Evolutionary conservation across 2,888 invertebrate genomes (phyloP), one percentile per base, ranked within the genome.

Genomic region (Alviniconcha strummeri): DNA sequence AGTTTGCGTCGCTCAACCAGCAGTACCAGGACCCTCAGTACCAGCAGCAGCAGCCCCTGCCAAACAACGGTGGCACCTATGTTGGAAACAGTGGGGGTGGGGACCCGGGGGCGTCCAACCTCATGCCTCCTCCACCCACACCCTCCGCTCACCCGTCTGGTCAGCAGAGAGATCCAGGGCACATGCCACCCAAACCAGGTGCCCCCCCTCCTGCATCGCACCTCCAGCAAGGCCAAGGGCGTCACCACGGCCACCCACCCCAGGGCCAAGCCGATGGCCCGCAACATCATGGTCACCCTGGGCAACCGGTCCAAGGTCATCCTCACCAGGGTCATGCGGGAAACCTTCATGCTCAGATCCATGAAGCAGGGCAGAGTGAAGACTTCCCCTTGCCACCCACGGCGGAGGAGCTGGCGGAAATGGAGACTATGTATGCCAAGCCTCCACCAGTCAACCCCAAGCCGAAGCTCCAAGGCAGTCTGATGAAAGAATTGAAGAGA

Each of bases 351-450:
- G 55, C 15, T 72, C 82, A 81, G 69, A 72, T 57, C 36, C 84
- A 17, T 81, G 72, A 82, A 17, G 52, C 54, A 7, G 64, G 77
- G 17, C 80, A 76, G 7, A 85, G 81, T n/a, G 86, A 88, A 8
- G 91, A 91, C 81, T 87, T 92, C n/a, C 92, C 92, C 1, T 89
- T 90, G 9, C 92, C 92, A 54, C 92, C 92, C 4, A 89, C 91
- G n/a, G 90, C 86, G 56, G 91, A 89, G 52, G 92, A 92, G 83
- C 86, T 92, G 19, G 85, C 87, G 64, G 90, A 90, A 85, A 90
- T 91, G 81, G 90, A 90, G 84, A 84, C 88, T 80, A 86, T 89
- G 71, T 90, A 89, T 82, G 88, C 88, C 87, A 87, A 87, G 81
- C 90, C 90, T 78, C 89, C 88, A 55, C 86, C 87, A 54, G 81